A percentile compares a stretch with the other conserved stretches of the same genome.
Evolutionary conservation across 1,140 invertebrate genomes (phyloP).

Genomic region (Pseudachorutes palmiensis): DNA sequence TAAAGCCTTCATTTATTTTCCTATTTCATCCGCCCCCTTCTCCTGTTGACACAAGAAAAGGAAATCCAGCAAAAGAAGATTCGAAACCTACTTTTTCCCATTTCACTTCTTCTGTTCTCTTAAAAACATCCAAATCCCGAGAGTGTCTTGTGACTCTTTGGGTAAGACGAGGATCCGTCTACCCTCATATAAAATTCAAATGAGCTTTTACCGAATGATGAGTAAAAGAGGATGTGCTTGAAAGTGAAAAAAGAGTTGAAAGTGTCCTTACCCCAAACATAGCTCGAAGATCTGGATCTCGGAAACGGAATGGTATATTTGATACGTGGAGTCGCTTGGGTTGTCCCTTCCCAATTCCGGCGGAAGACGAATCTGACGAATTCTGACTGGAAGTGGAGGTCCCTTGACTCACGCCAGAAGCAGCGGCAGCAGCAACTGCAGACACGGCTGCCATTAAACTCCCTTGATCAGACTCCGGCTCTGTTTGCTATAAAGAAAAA

Average conservation of each 20-base stretch:
- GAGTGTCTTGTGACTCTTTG: not conserved
- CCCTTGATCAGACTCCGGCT: constrained; percentile 44
- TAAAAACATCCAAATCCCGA: not conserved
- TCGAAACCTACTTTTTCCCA: too few relatives aligned
- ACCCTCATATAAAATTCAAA: not conserved
- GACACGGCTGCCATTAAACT: constrained; percentile 15
- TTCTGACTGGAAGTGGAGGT: constrained; percentile 39
- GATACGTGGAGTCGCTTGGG: constrained; percentile 88
- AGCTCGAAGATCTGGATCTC: constrained; percentile 91
- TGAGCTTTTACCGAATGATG: not conserved
- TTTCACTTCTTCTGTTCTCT: too few relatives aligned
- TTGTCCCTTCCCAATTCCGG: constrained; percentile 51
- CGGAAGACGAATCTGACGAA: constrained; percentile 37
- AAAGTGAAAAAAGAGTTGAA: not conserved
- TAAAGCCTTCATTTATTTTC: not conserved
- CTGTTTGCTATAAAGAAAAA: constrained; percentile 45
- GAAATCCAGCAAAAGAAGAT: too few relatives aligned
- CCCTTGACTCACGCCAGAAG: constrained; percentile 32
- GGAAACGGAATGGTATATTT: constrained; percentile 97
- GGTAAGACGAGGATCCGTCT: not conserved
- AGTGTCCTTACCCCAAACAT: constrained; percentile 87
- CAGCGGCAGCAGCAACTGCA: constrained; percentile 10
- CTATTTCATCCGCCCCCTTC: not conserved
- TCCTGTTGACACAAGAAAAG: too few relatives aligned
- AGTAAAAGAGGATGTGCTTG: not conserved